Evolutionary conservation across 1,140 invertebrate species (phyloP).

Genomic region (Drosophila micromelanica): DNA sequence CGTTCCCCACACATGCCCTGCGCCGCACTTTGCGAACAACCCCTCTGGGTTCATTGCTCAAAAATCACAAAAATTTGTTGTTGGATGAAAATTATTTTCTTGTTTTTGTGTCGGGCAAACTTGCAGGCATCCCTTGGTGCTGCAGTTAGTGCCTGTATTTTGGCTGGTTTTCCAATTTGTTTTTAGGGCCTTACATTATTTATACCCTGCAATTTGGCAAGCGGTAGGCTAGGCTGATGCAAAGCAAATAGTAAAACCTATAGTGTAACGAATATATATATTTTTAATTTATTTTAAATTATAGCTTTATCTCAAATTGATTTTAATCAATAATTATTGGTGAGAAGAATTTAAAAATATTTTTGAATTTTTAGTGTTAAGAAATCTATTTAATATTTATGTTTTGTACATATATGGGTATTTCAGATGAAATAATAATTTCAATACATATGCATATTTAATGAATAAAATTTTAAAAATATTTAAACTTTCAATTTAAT

Average conservation of each 20-base stretch:
- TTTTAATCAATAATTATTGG: too few species aligned
- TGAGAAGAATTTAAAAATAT: too few species aligned
- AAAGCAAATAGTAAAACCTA: neutral
- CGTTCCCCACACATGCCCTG: too few species aligned
- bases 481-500: too few species aligned
- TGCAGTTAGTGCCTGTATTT: constrained; percentile 10
- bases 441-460: too few species aligned
- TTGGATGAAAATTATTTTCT: constrained; percentile 56
- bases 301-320: too few species aligned
- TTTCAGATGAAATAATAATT: too few species aligned
- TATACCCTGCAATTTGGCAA: neutral
- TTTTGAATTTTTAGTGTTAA: too few species aligned
- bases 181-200: constrained; percentile 65
- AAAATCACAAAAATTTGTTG: constrained; percentile 57
- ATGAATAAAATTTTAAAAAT: too few species aligned
- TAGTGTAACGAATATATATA: neutral
- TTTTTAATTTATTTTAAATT: too few species aligned
- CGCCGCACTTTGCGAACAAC: neutral
- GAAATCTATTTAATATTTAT: too few species aligned
- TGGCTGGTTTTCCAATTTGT: constrained; percentile 66
- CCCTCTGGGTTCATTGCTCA: constrained; percentile 44
- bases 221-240: neutral
- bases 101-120: constrained; percentile 44
- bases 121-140: constrained; percentile 20
- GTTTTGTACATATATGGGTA: too few species aligned